Evolutionary conservation across 2,113 vertebrate genomes (phyloP).

Genomic region (Anthoscopus minutus): DNA sequence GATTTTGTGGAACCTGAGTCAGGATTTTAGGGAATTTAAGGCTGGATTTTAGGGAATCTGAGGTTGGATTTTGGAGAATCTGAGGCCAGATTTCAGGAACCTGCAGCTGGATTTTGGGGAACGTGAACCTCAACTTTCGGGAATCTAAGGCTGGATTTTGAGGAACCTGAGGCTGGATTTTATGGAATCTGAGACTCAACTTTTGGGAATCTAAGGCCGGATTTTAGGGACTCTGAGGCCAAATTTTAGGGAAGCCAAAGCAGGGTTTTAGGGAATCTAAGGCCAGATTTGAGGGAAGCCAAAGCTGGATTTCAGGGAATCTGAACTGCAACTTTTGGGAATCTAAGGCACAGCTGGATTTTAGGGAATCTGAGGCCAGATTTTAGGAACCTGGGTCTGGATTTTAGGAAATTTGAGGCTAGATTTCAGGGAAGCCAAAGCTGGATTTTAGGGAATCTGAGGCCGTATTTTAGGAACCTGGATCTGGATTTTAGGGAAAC

Average conservation of each 20-base stretch:
- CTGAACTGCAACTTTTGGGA: no score
- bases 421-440: neutral
- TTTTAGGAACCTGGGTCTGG: neutral
- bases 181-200: fast-evolving
- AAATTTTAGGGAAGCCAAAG: fast-evolving
- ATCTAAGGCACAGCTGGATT: fast-evolving
- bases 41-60: neutral
- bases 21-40: fast-evolving
- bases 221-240: fast-evolving
- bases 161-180: neutral
- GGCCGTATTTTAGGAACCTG: no score
- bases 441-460: neutral
- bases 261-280: fast-evolving
- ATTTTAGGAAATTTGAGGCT: neutral
- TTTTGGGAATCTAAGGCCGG: fast-evolving
- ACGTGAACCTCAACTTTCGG: no score
- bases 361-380: neutral
- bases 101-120: no score
- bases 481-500: neutral
- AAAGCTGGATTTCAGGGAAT: fast-evolving
- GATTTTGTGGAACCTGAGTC: fast-evolving
- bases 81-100: neutral
- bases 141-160: fast-evolving
- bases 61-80: neutral
- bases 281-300: fast-evolving